Evolutionary conservation across 2,113 vertebrate genomes (phyloP), one percentile per base, ranked within the genome.

Genomic region (Pollachius pollachius): DNA sequence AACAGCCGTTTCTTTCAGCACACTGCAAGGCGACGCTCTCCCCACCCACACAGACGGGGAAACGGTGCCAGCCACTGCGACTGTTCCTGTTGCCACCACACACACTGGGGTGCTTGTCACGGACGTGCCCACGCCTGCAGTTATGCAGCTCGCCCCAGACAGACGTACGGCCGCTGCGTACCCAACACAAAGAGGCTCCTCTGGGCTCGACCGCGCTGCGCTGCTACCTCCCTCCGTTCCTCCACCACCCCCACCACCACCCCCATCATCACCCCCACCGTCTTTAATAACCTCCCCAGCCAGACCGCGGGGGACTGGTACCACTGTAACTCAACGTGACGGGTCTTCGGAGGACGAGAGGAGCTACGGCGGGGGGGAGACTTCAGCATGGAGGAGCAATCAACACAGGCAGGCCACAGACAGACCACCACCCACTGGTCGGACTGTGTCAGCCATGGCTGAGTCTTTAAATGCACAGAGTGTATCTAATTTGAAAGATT

Each of bases 361-460:
- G 34, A 52, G 25, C 30, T 65, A 48, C 7, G 59, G 17, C 60
- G 25, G 70, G n/a, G 62, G 75, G 48, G 52, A 4, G 1, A 4
- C 58, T 16, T 30, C 62, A 54, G 69, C 71, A 21, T 74, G 77
- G 76, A 84, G 80, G 62, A 77, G 27, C 62, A 72, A 72, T 27
- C 62, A 84, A 68, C 68, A 78, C 77, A 27, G 68, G 70, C 11
- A 3, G 37, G 74, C 64, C 17, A 37, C 61, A 76, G 70, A 62
- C 64, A 66, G 3, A 1, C 3, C 0, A 5, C 54, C 15, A 3
- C 54, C n/a, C 54, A 6, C 9, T 17, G 54, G 11, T 15, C 4
- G 17, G 54, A 56, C 69, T 2, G 2, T 75, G 72, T 80, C 79
- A 27, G 65, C 68, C 8, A 48, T 48, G 6, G 41, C 41, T 12